Base-by-base conservation (phyloP, 2,113 vertebrate species). In the Lophotis ruficrista region DNA sequence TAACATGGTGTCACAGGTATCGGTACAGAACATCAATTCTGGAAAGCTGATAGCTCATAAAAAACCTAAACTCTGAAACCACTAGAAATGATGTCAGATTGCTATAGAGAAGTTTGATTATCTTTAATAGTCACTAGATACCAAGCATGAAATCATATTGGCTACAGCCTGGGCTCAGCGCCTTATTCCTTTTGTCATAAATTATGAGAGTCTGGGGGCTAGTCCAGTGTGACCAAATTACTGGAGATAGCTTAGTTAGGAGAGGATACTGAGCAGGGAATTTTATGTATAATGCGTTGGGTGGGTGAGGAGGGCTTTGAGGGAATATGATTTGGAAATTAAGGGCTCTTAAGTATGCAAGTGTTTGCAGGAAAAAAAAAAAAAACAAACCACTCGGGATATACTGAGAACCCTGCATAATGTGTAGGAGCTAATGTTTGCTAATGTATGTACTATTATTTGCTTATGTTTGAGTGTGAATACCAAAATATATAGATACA, bases 41-140 rank as follows among this genome's bases (percentile, higher is more conserved):
- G 96, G 93, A 96, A 82, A 95, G 64, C 85, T 27, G 14, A 28
- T 85, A 95, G 71, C 90, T 97, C 62, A 87, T 96, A 12, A 28
- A 18, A 62, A 95, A 91, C n/a, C 35, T 87, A 66, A 96, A 76
- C 66, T 92, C 87, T 92, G 96, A 94, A 95, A 93, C 77, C 51
- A 31, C 33, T 90, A 54, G 90, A 95, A 96, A 93, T 94, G 91
- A 83, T 86, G 87, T 93, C 83, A 94, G 64, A 65, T 89, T 76
- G 91, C 89, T 90, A 87, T 90, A 94, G 93, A 93, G 61, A 94
- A 57, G 60, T 96, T 94, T 95, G 81, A 97, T 97, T 94, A 88
- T 90, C 75, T 96, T 89, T 93, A 81, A 94, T 89, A 71, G 88
- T 94, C 79, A n/a, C 87, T 81, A 69, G 58, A 90, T 56, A 53